Conservation (phyloP, 2,888 invertebrate species). For the Dasypolia templi region DNA sequence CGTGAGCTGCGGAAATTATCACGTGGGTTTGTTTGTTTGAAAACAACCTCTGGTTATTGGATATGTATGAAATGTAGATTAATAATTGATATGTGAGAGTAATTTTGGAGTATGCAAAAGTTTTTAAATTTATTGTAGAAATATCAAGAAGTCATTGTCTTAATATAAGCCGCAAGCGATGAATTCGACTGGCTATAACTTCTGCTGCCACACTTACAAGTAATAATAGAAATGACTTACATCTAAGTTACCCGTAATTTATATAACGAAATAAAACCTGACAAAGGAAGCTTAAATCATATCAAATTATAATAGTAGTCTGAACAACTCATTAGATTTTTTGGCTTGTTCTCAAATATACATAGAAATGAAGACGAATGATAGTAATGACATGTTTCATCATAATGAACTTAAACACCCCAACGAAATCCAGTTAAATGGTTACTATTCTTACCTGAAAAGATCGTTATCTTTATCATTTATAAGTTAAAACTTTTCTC, state of each 20-base stretch:
- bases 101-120: not conserved
- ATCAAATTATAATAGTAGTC: too few relatives aligned
- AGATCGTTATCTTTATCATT: not conserved
- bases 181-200: not conserved
- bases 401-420: not conserved
- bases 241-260: not conserved
- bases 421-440: not conserved
- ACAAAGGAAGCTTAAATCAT: not conserved
- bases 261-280: not conserved
- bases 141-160: not conserved
- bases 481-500: constrained; percentile 19
- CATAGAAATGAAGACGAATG: too few relatives aligned
- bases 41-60: constrained; percentile 40
- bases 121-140: not conserved
- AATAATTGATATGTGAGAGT: too few relatives aligned
- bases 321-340: too few relatives aligned
- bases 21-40: constrained; percentile 47
- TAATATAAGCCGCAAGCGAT: too few relatives aligned
- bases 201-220: not conserved
- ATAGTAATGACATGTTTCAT: not conserved
- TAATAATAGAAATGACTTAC: too few relatives aligned
- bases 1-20: constrained; percentile 78
- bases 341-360: too few relatives aligned
- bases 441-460: not conserved
- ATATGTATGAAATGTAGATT: not conserved